Base-by-base conservation (phyloP, 2,888 invertebrate genomes). In the Lysandra coridon region DNA sequence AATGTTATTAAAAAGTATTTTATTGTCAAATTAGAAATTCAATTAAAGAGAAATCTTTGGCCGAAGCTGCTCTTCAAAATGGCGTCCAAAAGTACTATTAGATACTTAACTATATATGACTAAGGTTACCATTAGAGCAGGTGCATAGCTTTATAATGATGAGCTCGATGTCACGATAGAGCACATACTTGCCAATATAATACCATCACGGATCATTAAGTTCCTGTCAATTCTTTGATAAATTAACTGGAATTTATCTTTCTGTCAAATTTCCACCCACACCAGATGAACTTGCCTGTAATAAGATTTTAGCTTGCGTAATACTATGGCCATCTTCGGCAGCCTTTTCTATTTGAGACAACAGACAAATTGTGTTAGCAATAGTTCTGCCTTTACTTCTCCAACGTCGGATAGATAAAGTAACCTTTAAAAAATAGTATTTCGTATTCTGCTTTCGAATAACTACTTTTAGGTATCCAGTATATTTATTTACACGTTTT, bases 251-350 rank as follows among this genome's bases (percentile, higher is more conserved):
- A 82, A 81, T 81, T 80, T 80, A 81, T 81, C 78, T 82, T 78
- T 80, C 76, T 80, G 81, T 81, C 83, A 82, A 81, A 49, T 80
- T 77, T 79, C 81, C 83, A 79, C 83, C 83, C 83, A 83, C 83
- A 76, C 64, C 60, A 79, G 79, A 81, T 78, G 77, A 60, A 76
- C 37, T 75, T 40, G 44, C 73, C 49, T 33, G 23, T 79, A 78
- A 78, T 79, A 75, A 37, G 75, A 53, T 75, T 78, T 79, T 69
- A 75, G 78, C 49, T 77, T 79, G 33, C 76, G 76, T 17, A 53
- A 76, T 53, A 49, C 14, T 49, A 30, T 75, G 23, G 17, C 76
- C 40, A 74, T 44, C 40, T 74, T 44, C 6, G 74, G 74, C 40
- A 23, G 69, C 69, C 69, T 69, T 37, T 69, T 69, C 69, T 69